Evolutionary conservation across 2,888 invertebrate species (phyloP).

Genomic region (Chrysotoxum bicinctum): DNA sequence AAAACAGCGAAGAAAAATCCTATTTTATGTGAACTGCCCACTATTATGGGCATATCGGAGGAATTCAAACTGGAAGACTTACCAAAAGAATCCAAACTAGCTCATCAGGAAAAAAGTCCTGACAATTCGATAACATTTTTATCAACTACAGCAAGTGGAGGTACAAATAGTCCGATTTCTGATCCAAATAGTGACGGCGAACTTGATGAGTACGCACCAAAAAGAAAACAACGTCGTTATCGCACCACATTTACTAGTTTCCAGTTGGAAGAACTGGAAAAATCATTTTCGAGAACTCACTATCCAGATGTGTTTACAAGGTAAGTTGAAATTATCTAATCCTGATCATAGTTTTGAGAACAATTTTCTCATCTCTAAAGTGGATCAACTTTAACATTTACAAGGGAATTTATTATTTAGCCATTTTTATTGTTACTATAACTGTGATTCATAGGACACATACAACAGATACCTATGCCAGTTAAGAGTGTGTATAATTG

Average conservation of each 20-base stretch:
- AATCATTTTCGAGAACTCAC: slow-evolving; percentile 98
- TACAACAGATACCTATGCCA: too few species aligned
- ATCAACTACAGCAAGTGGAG: slow-evolving; percentile 80
- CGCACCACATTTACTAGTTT: slow-evolving; percentile 97
- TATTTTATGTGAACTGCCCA: slow-evolving; percentile 55
- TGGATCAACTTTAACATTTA: too few species aligned
- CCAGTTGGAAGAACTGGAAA: slow-evolving; percentile 97
- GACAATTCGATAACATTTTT: slow-evolving; percentile 81
- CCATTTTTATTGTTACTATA: too few species aligned
- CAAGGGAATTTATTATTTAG: too few species aligned
- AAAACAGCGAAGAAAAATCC: slow-evolving; percentile 15
- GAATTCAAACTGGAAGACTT: slow-evolving; percentile 82
- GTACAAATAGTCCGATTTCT: slow-evolving; percentile 83
- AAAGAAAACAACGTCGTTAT: slow-evolving; percentile 94
- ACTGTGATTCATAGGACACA: too few species aligned
- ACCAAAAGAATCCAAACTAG: slow-evolving; percentile 81
- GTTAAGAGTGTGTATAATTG: too few species aligned
- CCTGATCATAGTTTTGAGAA: too few species aligned
- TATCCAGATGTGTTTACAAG: slow-evolving; percentile 99
- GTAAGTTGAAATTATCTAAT: slow-evolving; percentile 82
- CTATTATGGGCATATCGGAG: slow-evolving; percentile 82
- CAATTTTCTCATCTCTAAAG: too few species aligned
- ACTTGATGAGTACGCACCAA: slow-evolving; percentile 90
- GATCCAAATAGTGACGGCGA: slow-evolving; percentile 86
- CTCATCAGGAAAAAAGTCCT: slow-evolving; percentile 80